Conservation (phyloP, 2,113 vertebrate genomes). For the Ophthalmolycus amberensis region DNA sequence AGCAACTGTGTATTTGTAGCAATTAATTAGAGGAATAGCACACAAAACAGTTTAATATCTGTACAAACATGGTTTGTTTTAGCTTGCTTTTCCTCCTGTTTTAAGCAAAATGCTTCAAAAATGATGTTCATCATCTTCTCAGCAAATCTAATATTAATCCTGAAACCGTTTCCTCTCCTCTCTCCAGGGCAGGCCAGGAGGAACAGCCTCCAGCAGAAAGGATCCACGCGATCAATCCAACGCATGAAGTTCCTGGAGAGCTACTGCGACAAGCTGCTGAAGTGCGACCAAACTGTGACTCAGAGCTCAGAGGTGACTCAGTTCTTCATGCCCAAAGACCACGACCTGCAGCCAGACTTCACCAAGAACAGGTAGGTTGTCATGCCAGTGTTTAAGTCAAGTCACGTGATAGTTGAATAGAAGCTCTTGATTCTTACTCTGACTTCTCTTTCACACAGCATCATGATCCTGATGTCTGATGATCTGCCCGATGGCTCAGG, state of each 20-base stretch:
- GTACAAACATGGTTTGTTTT: neutral
- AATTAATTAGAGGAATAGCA: neutral
- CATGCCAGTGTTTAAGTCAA: no score
- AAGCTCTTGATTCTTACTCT: neutral
- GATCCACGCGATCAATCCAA: conserved; percentile 58
- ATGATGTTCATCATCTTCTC: no score
- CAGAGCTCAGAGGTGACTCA: conserved; percentile 76
- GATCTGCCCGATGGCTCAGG: conserved; percentile 34
- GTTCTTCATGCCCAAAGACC: conserved; percentile 88
- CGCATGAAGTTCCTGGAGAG: conserved; percentile 85
- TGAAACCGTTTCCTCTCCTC: neutral
- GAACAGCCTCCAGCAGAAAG: conserved; percentile 69
- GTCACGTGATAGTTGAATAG: rapidly evolving
- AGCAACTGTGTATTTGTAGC: neutral
- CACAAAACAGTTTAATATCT: neutral
- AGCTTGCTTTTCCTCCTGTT: neutral
- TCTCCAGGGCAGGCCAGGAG: conserved; percentile 60
- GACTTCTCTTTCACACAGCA: conserved; percentile 70
- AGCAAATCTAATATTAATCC: neutral
- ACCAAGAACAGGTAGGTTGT: conserved; percentile 87
- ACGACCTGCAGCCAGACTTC: conserved; percentile 87
- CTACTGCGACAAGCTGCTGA: conserved; percentile 84
- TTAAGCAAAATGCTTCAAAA: neutral
- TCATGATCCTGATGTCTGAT: conserved; percentile 88
- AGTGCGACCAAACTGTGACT: conserved; percentile 70